Evolutionary conservation across 2,797 vertebrate genomes (phyloP).

Genomic region (Lycodopsis pacificus): DNA sequence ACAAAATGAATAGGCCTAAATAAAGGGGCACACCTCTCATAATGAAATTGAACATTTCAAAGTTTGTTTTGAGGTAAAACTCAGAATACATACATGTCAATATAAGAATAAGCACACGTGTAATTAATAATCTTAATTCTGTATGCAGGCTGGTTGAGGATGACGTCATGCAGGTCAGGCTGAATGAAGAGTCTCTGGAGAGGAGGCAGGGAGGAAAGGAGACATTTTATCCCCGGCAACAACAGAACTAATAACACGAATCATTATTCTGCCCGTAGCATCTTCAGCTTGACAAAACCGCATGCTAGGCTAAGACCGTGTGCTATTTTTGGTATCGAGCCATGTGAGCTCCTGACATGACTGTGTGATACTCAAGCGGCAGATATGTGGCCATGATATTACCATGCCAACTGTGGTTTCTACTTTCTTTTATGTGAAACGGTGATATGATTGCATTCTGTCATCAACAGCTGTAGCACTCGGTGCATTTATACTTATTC

Average conservation of each 20-base stretch:
- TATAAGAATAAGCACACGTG: no score
- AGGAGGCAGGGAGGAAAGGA: conserved; percentile 30
- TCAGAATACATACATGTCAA: neutral
- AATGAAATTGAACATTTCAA: neutral
- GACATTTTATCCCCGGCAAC: conserved; percentile 47
- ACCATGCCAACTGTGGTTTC: conserved; percentile 34
- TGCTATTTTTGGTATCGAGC: conserved; percentile 49
- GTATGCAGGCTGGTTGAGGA: neutral
- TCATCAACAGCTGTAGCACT: conserved; percentile 22
- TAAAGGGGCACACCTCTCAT: neutral
- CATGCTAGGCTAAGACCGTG: conserved; percentile 1
- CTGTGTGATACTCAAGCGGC: conserved; percentile 23
- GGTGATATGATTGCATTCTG: conserved; percentile 13
- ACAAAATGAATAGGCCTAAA: neutral
- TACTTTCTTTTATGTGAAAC: conserved; percentile 20
- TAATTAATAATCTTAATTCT: neutral
- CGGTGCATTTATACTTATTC: neutral
- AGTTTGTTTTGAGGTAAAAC: neutral
- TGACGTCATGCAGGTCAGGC: conserved; percentile 60
- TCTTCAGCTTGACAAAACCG: neutral
- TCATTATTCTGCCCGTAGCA: conserved; percentile 32
- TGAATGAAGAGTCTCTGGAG: conserved; percentile 50
- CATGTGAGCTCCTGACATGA: conserved; percentile 47
- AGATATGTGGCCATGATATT: conserved; percentile 25
- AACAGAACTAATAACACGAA: conserved; percentile 57